A percentile compares a stretch with the other conserved stretches of the same genome.
Evolutionary conservation across 1,140 invertebrate genomes (phyloP).

Genomic region (Nomia melanderi): DNA sequence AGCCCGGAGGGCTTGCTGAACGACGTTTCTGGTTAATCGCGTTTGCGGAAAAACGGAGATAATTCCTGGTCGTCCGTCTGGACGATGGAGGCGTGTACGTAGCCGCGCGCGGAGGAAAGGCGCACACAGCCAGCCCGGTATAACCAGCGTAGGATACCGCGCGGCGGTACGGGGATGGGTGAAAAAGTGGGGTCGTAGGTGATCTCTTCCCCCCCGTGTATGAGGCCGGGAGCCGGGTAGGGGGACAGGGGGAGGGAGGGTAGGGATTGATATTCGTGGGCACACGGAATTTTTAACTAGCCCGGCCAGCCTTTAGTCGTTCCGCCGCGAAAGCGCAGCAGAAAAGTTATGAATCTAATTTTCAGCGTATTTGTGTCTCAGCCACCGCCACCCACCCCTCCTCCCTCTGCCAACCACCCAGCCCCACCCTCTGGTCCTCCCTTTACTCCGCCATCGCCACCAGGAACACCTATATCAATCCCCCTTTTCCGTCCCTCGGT

Average conservation of each 20-base stretch:
- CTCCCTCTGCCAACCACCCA: slow-evolving; percentile 47
- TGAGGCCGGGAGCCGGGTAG: slow-evolving; percentile 27
- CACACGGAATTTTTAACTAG: slow-evolving; percentile 79
- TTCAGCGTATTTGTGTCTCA: slow-evolving; percentile 76
- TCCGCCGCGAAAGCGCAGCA: slow-evolving; percentile 72
- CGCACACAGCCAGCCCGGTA: slow-evolving; percentile 40
- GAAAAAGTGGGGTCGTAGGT: slow-evolving; percentile 58
- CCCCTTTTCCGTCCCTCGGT: slow-evolving; percentile 40
- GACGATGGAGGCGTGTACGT: slow-evolving; percentile 64
- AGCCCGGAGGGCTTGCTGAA: slow-evolving; percentile 58
- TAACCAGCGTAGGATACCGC: slow-evolving; percentile 49
- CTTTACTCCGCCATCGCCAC: slow-evolving; percentile 54
- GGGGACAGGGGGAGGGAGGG: slow-evolving; percentile 19
- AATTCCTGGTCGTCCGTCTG: slow-evolving; percentile 73
- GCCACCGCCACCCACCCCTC: slow-evolving; percentile 44
- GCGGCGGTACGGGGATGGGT: neutral
- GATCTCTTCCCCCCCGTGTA: slow-evolving; percentile 42
- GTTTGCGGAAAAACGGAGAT: slow-evolving; percentile 78
- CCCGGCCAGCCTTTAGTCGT: slow-evolving; percentile 67
- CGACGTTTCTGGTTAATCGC: slow-evolving; percentile 76
- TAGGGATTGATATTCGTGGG: slow-evolving; percentile 76
- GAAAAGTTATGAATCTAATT: slow-evolving; percentile 81
- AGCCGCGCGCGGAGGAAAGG: slow-evolving; percentile 60
- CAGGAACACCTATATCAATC: slow-evolving; percentile 60
- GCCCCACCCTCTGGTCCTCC: slow-evolving; percentile 45